Evolutionary conservation across 2,797 vertebrate genomes (phyloP).

Genomic region (Crenuchus spilurus): DNA sequence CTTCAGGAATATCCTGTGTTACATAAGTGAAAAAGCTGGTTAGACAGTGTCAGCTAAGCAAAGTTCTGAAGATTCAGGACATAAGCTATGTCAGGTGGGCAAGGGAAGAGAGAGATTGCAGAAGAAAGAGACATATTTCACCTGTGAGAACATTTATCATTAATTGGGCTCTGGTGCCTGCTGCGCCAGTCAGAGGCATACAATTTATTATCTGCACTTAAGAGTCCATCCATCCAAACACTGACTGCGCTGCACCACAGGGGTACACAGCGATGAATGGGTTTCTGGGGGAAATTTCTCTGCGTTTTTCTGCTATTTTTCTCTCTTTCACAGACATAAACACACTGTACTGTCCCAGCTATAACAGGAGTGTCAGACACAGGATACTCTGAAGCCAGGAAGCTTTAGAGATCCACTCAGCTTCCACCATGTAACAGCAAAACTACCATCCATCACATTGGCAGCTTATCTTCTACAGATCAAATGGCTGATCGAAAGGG

Average conservation of each 20-base stretch:
- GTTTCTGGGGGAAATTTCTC: conserved; percentile 54
- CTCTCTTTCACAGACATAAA: conserved; percentile 30
- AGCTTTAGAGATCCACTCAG: background rate
- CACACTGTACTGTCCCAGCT: conserved; percentile 11
- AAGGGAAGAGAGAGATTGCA: background rate
- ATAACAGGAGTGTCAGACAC: conserved; percentile 3
- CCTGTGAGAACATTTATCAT: conserved; percentile 70
- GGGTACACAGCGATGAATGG: conserved; percentile 61
- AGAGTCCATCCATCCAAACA: conserved; percentile 77
- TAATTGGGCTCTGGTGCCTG: conserved; percentile 71
- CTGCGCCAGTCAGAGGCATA: conserved; percentile 68
- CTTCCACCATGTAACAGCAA: background rate
- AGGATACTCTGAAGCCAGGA: background rate
- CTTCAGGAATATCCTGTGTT: background rate
- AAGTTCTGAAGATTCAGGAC: conserved; percentile 25
- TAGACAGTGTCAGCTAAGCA: conserved; percentile 23
- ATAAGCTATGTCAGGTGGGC: conserved; percentile 19
- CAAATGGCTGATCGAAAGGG: background rate
- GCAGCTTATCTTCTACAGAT: background rate
- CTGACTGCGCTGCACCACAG: conserved; percentile 56
- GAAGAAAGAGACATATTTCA: conserved; percentile 68
- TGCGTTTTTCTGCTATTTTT: conserved; percentile 40
- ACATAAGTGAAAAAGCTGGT: background rate
- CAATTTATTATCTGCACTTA: conserved; percentile 80
- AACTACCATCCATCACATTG: conserved; percentile 1